Base-by-base conservation (phyloP, 2,113 vertebrate genomes). In the Halichoerus grypus region DNA sequence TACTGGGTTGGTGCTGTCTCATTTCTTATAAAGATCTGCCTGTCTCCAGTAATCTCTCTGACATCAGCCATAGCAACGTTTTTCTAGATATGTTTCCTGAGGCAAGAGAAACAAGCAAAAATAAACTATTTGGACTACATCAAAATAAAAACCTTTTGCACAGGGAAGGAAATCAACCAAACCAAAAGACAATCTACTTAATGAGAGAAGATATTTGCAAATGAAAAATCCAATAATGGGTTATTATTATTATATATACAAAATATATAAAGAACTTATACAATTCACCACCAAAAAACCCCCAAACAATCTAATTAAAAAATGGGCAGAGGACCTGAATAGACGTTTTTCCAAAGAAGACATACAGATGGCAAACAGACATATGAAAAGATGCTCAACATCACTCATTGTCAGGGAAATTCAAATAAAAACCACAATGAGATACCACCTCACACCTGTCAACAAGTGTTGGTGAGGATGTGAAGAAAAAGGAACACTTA, bases 1-100 rank as follows among this genome's bases (percentile, higher is more conserved):
- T 71, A n/a, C 31, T 39, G 4, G 51, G 26, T 4, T 22, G 77
- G 76, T 69, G 24, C 51, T 19, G 12, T 99, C 98, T 99, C 36
- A 61, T 99, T 99, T 99, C 99, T 99, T 99, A 99, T 99, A 99
- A 99, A 99, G 98, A 99, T 99, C 26, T 49, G 42, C 24, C 42
- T 49, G 72, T 49, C 24, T 49, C 26, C 14, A 76, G 42, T 49
- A 76, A 76, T 49, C 31, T 76, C 72, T 76, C 42, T 28, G 72
- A 28, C 72, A 76, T 76, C 24, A 46, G 42, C 42, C 72, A 76
- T 28, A 76, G 7, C 42, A 49, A 76, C 39, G 49, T 28, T 76
- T 76, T 49, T 76, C 42, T 76, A 76, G 42, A 76, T 46, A 46
- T 28, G 24, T 76, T 24, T 26, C 24, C 72, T 76, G 72, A 31